Evolutionary conservation across 2,888 invertebrate species (phyloP).

Genomic region (Branchellion lobata): DNA sequence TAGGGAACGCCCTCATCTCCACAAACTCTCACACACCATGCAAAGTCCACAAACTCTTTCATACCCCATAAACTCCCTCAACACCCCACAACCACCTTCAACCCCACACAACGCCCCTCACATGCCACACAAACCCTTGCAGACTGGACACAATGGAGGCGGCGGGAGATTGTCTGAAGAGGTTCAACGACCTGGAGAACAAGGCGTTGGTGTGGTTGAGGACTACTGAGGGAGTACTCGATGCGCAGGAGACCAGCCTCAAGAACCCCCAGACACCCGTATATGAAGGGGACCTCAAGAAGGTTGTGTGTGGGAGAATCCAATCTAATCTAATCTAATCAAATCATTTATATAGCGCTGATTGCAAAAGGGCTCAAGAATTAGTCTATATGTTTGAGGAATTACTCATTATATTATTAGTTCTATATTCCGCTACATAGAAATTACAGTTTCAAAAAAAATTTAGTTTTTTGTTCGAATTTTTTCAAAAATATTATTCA

Average conservation of each 20-base stretch:
- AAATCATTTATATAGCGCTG: too few relatives aligned
- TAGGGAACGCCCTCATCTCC: too few relatives aligned
- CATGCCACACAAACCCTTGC: too few relatives aligned
- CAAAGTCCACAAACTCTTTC: too few relatives aligned
- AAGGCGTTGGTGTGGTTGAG: background rate
- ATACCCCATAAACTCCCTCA: too few relatives aligned
- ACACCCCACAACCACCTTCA: too few relatives aligned
- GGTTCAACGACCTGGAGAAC: constrained; percentile 25
- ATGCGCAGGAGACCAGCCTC: background rate
- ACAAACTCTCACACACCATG: too few relatives aligned
- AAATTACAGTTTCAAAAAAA: background rate
- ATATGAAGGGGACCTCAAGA: background rate
- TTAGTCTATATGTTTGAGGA: too few relatives aligned
- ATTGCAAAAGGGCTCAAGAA: too few relatives aligned
- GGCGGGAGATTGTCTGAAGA: constrained; percentile 32
- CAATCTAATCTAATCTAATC: background rate
- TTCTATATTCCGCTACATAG: too few relatives aligned
- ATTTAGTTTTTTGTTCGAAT: background rate
- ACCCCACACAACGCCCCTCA: too few relatives aligned
- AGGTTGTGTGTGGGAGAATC: background rate
- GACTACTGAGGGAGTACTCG: background rate
- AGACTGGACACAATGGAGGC: constrained; percentile 25
- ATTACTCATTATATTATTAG: too few relatives aligned
- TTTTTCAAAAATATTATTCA: background rate
- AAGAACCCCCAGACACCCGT: background rate